A percentile compares a stretch with the other conserved stretches of the same genome.
phyloP scores from a whole-genome alignment of 2,797 vertebrate genomes.

The Mycteria americana region DNA sequence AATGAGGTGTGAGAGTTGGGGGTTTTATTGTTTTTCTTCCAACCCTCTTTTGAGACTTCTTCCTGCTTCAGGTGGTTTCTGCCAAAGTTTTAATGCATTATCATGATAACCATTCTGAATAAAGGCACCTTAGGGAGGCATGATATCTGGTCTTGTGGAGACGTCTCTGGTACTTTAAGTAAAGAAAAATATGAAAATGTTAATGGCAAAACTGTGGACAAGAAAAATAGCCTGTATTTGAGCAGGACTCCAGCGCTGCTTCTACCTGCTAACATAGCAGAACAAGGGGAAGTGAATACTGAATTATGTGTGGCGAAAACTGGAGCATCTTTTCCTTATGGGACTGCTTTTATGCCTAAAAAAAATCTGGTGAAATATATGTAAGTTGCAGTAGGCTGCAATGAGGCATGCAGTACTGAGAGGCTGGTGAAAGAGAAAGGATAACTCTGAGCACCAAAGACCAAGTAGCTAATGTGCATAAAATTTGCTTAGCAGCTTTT shows the following conservation, averaged over 20 bases:
- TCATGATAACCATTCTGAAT: neutral
- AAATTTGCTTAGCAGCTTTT: neutral
- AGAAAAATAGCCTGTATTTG: neutral
- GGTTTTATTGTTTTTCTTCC: neutral
- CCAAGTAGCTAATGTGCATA: neutral
- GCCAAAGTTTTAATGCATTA: neutral
- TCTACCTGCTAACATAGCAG: neutral
- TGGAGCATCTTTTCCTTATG: neutral
- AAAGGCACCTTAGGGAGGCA: neutral
- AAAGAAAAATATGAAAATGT: neutral
- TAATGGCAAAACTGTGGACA: neutral
- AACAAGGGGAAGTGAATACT: neutral
- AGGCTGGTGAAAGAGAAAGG: neutral
- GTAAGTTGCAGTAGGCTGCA: neutral
- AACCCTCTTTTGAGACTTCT: neutral
- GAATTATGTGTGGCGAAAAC: neutral
- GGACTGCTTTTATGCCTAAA: neutral
- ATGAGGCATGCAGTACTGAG: neutral
- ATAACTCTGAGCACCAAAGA: neutral
- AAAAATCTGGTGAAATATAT: neutral
- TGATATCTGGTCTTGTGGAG: neutral
- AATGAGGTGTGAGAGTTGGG: neutral
- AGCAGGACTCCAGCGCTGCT: neutral
- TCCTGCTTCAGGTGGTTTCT: neutral
- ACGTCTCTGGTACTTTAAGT: neutral